These are phyloP conservation scores for Megalops atlanticus DNA, from an alignment of 2,113 vertebrate species.

Conservation along the genomic window DNA sequence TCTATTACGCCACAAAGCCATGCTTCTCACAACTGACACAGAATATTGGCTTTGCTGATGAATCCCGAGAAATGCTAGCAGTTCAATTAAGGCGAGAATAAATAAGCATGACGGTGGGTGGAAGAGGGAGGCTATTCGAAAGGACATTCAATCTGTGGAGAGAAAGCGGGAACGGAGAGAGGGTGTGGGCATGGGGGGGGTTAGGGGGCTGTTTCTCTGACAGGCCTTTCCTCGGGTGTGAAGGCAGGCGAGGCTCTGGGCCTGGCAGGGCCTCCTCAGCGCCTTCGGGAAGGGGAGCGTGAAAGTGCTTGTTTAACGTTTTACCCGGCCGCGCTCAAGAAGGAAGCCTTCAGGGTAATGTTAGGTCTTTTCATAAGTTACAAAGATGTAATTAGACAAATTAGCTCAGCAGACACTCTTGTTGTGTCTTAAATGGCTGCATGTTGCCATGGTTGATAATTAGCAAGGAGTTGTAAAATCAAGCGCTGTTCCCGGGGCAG, in stretches of 20 bases:
- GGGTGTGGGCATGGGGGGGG: not conserved
- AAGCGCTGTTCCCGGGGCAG: conserved; percentile 60
- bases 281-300: conserved; percentile 37
- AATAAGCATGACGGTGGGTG: conserved; percentile 52
- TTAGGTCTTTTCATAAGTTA: conserved; percentile 70
- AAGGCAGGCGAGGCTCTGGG: not conserved
- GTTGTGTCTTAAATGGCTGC: conserved; percentile 65
- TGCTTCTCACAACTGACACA: conserved; percentile 52
- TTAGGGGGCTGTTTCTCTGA: not conserved
- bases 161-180: not conserved
- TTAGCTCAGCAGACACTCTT: conserved; percentile 67
- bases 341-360: conserved; percentile 63
- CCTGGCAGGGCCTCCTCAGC: no score
- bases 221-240: not conserved
- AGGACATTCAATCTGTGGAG: not conserved
- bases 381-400: conserved; percentile 73
- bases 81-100: conserved; percentile 53
- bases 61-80: conserved; percentile 37
- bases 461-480: conserved; percentile 65
- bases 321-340: conserved; percentile 47
- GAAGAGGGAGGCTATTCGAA: conserved; percentile 46
- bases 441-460: conserved; percentile 68
- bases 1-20: conserved; percentile 52
- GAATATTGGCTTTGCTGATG: conserved; percentile 70
- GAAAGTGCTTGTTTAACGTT: conserved; percentile 56